Percentiles rank a stretch among this genome's conserved stretches.
phyloP scores from a whole-genome alignment of 2,113 vertebrate genomes.

The Rhombomys opimus region DNA sequence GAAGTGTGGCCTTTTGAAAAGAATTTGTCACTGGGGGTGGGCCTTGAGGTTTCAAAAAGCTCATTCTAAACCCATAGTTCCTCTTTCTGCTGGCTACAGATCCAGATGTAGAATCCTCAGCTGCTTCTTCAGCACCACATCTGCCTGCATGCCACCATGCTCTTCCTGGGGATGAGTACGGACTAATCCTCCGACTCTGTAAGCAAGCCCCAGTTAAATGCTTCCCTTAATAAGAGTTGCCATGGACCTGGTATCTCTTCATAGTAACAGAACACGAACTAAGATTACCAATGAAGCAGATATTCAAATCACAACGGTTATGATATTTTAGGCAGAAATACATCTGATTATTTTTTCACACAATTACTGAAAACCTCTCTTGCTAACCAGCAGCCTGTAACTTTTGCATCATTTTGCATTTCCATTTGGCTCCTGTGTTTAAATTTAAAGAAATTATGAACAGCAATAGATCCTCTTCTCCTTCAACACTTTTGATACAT shows the following conservation, averaged over 20 bases:
- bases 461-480: not conserved
- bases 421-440: not conserved
- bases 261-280: not conserved
- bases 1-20: not conserved
- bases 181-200: not conserved
- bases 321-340: not conserved
- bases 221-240: not conserved
- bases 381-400: not conserved
- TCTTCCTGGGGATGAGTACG: no score
- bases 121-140: not conserved
- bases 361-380: not conserved
- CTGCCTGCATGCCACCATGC: not conserved
- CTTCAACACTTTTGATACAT: not conserved
- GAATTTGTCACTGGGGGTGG: not conserved
- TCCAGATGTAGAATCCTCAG: no score
- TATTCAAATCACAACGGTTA: not conserved
- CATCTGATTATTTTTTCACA: not conserved
- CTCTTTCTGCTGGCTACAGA: not conserved
- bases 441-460: slow-evolving; percentile 18
- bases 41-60: not conserved
- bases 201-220: not conserved
- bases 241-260: not conserved
- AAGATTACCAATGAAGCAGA: not conserved
- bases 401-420: not conserved
- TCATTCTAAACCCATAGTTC: not conserved